Base-by-base conservation (phyloP, 2,888 invertebrate species). In the Coelopa pilipes region DNA sequence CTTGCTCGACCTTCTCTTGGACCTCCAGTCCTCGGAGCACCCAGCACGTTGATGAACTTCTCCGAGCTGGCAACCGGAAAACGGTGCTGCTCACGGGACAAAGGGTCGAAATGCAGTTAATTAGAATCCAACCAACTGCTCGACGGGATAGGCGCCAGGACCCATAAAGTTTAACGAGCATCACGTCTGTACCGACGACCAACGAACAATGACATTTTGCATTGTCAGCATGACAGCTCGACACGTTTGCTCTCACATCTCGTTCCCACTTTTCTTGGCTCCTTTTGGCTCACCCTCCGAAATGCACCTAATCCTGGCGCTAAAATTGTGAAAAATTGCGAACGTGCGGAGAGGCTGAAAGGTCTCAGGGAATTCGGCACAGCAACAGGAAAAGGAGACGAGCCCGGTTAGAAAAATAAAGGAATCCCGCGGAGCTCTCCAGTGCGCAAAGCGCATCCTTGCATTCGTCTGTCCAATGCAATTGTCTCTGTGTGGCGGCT, bases 61-160 rank as follows among this genome's bases (percentile, higher is more conserved):
- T 17, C 17, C 19, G 17, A 19, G 19, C 55, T 55, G 17, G 17
- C 19, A 13, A 49, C 53, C 10, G 57, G 21, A 34, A 34, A 2
- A 4, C 34, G 34, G 34, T 34, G 2, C 34, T 34, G 34, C 34
- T 34, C 34, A 34, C 50, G 47, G 57, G 45, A 59, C 57, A 69
- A 17, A 68, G 34, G 21, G 17, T 10, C 53, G 12, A 21, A 62
- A 53, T 53, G 45, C 62, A 62, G 34, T 53, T 73, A 73, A 76
- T 74, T 76, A 67, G 74, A 76, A 75, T 72, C 47, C 75, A 72
- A 77, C 74, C 74, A 76, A 74, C 74, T 34, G 74, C 72, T 63
- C 76, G 60, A 71, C 75, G 66, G 75, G 76, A 76, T 55, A 74
- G 78, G 76, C 76, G 78, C 76, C 76, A 76, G 71, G 70, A 65